Evolutionary conservation across 2,797 vertebrate species (phyloP).

Genomic region (Euphonia xanthogaster): DNA sequence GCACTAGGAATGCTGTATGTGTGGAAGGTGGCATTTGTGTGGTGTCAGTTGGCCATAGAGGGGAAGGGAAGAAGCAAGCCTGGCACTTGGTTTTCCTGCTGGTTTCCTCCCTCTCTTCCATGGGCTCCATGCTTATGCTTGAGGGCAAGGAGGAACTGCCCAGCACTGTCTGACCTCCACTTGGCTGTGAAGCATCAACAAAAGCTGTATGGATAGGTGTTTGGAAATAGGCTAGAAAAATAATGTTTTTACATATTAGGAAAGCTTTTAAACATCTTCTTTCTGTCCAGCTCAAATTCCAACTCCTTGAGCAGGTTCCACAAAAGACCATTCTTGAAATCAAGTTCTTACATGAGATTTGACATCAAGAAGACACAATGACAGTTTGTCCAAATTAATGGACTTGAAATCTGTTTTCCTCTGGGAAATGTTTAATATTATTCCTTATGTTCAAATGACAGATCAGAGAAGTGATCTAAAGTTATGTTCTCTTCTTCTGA

Average conservation of each 20-base stretch:
- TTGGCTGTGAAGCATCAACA: not conserved
- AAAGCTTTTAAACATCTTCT: not conserved
- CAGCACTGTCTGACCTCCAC: not conserved
- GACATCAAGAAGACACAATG: not conserved
- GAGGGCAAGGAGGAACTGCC: not conserved
- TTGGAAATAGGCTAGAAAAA: not conserved
- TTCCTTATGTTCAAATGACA: not conserved
- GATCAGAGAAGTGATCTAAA: not conserved
- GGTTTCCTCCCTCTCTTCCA: not conserved
- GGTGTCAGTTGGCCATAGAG: not conserved
- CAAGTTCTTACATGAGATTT: not conserved
- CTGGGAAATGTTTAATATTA: not conserved
- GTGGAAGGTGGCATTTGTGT: not conserved
- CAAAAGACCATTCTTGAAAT: not conserved
- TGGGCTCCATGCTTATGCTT: not conserved
- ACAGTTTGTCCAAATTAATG: not conserved
- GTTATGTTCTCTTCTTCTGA: not conserved
- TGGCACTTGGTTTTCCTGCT: not conserved
- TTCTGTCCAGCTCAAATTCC: not conserved
- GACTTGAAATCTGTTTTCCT: not conserved
- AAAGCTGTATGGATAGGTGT: not conserved
- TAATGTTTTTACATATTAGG: not conserved
- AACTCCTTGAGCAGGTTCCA: not conserved
- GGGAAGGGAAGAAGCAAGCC: not conserved
- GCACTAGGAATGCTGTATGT: not conserved